phyloP scores from a whole-genome alignment of 2,797 vertebrate species.

The Silurus aristotelis region DNA sequence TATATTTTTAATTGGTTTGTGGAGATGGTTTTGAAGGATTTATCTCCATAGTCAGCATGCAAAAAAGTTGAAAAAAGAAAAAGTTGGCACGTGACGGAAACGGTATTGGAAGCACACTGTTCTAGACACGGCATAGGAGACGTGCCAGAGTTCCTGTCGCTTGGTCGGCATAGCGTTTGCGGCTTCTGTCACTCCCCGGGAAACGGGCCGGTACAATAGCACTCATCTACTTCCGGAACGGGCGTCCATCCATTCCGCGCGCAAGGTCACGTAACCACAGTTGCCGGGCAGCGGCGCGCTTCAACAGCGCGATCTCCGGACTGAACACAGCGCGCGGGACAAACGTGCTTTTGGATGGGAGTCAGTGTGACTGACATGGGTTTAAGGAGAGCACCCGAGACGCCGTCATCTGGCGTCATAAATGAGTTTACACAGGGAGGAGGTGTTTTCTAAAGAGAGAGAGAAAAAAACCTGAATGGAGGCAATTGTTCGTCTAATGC shows the following conservation, averaged over 20 bases:
- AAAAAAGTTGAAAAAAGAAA: not conserved
- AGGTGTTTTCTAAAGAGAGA: slow-evolving; percentile 25
- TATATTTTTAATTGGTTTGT: not conserved
- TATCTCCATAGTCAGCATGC: not conserved
- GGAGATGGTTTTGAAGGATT: not conserved
- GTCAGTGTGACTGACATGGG: slow-evolving; percentile 14
- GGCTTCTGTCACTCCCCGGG: slow-evolving; percentile 35
- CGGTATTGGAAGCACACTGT: not conserved
- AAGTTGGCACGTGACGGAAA: not conserved
- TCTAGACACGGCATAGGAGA: slow-evolving; percentile 32
- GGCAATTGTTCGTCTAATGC: slow-evolving; percentile 31
- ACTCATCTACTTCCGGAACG: slow-evolving; percentile 33
- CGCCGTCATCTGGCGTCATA: slow-evolving; percentile 31
- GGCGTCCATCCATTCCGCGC: slow-evolving; percentile 41
- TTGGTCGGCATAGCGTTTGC: not conserved
- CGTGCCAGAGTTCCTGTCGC: slow-evolving; percentile 48
- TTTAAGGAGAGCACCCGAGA: not conserved
- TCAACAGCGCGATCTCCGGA: not conserved
- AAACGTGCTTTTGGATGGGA: slow-evolving; percentile 11
- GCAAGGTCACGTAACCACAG: slow-evolving; percentile 53
- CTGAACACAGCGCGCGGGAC: not conserved
- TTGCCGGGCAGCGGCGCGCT: slow-evolving; percentile 34
- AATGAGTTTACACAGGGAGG: slow-evolving; percentile 1
- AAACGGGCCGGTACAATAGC: slow-evolving; percentile 43
- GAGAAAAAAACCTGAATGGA: slow-evolving; percentile 34